A percentile compares a stretch with the other conserved stretches of the same genome.
Conservation (phyloP, 2,113 vertebrate species). For the human region DNA sequence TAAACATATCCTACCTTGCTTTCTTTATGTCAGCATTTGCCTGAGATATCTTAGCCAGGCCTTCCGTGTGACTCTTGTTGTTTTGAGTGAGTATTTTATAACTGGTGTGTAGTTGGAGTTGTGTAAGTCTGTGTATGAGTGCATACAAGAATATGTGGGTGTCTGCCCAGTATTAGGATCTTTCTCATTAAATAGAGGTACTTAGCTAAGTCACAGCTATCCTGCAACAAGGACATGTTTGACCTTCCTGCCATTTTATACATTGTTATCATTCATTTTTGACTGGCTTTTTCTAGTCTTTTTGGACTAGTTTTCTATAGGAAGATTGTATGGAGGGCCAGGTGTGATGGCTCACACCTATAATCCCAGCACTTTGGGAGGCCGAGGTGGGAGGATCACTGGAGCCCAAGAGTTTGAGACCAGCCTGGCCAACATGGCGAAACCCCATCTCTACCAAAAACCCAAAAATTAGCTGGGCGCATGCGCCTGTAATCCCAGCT, state of each 20-base stretch:
- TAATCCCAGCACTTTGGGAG: too few species aligned
- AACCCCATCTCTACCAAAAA: too few species aligned
- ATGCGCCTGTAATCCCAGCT: too few species aligned
- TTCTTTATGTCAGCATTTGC: background rate
- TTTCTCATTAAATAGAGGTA: background rate
- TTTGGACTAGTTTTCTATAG: background rate
- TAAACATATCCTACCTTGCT: background rate
- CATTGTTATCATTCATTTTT: background rate
- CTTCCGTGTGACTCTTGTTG: background rate
- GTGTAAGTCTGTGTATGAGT: background rate
- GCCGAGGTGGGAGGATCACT: too few species aligned
- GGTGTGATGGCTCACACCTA: too few species aligned
- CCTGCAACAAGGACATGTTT: background rate
- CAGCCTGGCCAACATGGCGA: too few species aligned
- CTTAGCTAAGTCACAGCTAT: background rate
- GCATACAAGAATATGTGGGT: background rate
- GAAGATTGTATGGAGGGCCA: background rate
- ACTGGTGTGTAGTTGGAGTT: background rate
- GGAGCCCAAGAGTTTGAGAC: too few species aligned
- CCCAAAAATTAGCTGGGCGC: too few species aligned
- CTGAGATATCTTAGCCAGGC: background rate
- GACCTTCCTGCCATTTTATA: background rate
- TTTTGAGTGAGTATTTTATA: slow-evolving; percentile 15
- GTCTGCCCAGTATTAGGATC: background rate
- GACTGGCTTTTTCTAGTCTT: background rate